phyloP scores from a whole-genome alignment of 2,888 invertebrate genomes.

The Proisotoma minuta region DNA sequence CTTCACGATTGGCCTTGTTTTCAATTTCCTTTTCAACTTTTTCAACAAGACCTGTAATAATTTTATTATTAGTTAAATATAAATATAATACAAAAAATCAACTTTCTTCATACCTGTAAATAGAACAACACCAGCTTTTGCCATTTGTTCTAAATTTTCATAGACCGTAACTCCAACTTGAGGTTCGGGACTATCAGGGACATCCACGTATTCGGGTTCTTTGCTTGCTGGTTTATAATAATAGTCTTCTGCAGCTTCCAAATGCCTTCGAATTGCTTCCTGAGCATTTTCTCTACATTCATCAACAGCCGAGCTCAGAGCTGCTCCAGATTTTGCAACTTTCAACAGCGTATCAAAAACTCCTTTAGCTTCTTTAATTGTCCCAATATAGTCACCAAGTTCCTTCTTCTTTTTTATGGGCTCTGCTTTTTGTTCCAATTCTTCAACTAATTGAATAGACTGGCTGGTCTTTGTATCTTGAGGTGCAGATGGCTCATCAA shows the following conservation, averaged over 20 bases:
- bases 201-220: slow-evolving; percentile 20
- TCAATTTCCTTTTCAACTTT: slow-evolving; percentile 26
- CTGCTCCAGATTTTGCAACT: slow-evolving; percentile 40
- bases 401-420: slow-evolving; percentile 14
- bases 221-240: slow-evolving; percentile 32
- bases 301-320: slow-evolving; percentile 29
- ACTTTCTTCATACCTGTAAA: slow-evolving; percentile 24
- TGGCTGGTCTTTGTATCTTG: not conserved
- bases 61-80: no score
- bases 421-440: slow-evolving; percentile 9
- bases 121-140: slow-evolving; percentile 26
- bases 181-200: slow-evolving; percentile 20
- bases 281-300: slow-evolving; percentile 38
- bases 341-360: slow-evolving; percentile 40
- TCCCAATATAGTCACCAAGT: slow-evolving; percentile 34
- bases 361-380: slow-evolving; percentile 38
- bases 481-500: slow-evolving; percentile 1
- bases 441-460: slow-evolving; percentile 4
- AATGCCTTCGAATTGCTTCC: slow-evolving; percentile 33
- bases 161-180: slow-evolving; percentile 29
- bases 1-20: slow-evolving; percentile 9
- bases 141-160: slow-evolving; percentile 38
- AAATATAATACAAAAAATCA: no score
- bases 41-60: slow-evolving; percentile 21
- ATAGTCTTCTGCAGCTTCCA: slow-evolving; percentile 36